Percentiles rank a stretch among this genome's conserved stretches.
Conservation (phyloP, 2,888 invertebrate genomes). For the Cataglyphis livida region DNA sequence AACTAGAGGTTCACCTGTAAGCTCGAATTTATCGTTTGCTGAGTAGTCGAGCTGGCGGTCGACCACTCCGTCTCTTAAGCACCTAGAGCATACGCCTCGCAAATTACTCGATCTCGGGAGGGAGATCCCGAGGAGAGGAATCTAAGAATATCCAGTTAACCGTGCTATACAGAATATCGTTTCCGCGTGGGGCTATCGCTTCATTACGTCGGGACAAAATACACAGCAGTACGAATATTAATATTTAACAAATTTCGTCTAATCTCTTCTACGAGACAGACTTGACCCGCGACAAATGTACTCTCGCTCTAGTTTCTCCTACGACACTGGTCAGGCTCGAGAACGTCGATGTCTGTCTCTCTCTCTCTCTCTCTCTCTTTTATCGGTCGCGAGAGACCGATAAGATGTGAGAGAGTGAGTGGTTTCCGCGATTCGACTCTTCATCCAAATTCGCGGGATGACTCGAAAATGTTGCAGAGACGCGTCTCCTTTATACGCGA, state of each 20-base stretch:
- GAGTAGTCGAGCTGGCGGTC: slow-evolving; percentile 1
- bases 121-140: slow-evolving; percentile 13
- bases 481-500: neutral
- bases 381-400: slow-evolving; percentile 41
- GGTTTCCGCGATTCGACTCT: slow-evolving; percentile 2
- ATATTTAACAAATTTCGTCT: slow-evolving; percentile 64
- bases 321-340: slow-evolving; percentile 14
- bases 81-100: slow-evolving; percentile 34
- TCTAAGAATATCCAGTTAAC: slow-evolving; percentile 25
- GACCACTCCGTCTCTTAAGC: slow-evolving; percentile 35
- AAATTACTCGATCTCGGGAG: slow-evolving; percentile 31
- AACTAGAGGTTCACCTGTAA: slow-evolving; percentile 53
- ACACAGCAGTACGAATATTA: slow-evolving; percentile 44
- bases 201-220: slow-evolving; percentile 12
- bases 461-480: slow-evolving; percentile 31
- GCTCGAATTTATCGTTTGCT: slow-evolving; percentile 41
- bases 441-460: slow-evolving; percentile 30
- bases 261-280: slow-evolving; percentile 59
- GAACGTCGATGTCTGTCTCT: slow-evolving; percentile 23
- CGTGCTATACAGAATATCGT: neutral
- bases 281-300: slow-evolving; percentile 28
- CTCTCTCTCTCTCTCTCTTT: slow-evolving; percentile 14
- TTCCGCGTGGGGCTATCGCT: slow-evolving; percentile 10
- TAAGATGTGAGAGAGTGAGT: slow-evolving; percentile 38
- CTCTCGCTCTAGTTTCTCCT: slow-evolving; percentile 39